These are phyloP conservation scores for Rhagonycha lutea DNA, from an alignment of 2,888 invertebrate genomes.

Conservation along the genomic window DNA sequence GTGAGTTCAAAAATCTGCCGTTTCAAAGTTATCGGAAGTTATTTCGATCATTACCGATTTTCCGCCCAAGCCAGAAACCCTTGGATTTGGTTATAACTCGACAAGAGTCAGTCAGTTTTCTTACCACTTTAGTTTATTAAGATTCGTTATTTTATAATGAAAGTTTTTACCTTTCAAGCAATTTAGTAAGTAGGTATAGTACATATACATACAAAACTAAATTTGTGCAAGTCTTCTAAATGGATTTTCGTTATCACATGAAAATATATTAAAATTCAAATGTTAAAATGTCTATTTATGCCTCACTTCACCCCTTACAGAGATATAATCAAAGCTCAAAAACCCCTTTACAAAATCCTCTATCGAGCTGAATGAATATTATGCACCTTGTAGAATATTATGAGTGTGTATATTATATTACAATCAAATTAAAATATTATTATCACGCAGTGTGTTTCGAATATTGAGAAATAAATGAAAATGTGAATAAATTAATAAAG, in stretches of 20 bases:
- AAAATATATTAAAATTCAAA: neutral
- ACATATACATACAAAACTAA: neutral
- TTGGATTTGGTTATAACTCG: no score
- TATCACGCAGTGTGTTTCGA: neutral
- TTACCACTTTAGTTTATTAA: no score
- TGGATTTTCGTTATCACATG: neutral
- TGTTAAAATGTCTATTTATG: neutral
- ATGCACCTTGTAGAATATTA: neutral
- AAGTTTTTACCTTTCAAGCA: neutral
- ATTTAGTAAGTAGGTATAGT: neutral
- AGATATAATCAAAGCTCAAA: neutral
- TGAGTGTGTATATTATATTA: neutral
- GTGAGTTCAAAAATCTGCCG: neutral
- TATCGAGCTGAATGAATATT: neutral
- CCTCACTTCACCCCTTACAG: neutral
- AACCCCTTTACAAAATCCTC: neutral
- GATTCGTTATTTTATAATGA: neutral
- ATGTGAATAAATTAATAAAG: neutral
- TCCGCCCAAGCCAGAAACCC: neutral
- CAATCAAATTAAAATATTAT: neutral
- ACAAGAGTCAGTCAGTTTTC: no score
- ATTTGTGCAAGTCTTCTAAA: neutral
- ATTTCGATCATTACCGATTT: neutral
- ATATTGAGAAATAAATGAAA: neutral
- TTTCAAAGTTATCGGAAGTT: neutral